Evolutionary conservation across 2,888 invertebrate genomes (phyloP).

Genomic region (Plagiodera versicolora): DNA sequence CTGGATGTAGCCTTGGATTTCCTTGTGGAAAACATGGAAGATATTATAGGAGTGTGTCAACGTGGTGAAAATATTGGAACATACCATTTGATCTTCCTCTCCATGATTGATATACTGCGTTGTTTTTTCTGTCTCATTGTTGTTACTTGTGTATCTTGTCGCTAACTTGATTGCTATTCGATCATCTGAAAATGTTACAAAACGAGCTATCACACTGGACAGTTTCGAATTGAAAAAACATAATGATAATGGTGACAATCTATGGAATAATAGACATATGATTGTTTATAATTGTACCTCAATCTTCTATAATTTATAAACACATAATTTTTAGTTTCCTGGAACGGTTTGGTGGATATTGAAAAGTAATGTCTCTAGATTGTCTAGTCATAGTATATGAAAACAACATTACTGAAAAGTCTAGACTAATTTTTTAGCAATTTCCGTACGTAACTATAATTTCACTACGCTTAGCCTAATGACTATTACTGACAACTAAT

Average conservation of each 20-base stretch:
- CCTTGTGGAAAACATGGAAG: slow-evolving; percentile 47
- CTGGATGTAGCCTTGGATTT: slow-evolving; percentile 68
- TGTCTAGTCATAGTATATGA: too few relatives aligned
- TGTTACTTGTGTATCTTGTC: slow-evolving; percentile 2
- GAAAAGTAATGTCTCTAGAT: too few relatives aligned
- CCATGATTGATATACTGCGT: slow-evolving; percentile 45
- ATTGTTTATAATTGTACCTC: not conserved
- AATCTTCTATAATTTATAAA: not conserved
- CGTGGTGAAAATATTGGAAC: not conserved
- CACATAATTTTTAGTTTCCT: not conserved
- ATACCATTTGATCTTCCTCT: slow-evolving; percentile 50
- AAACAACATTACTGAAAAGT: too few relatives aligned
- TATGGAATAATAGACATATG: not conserved
- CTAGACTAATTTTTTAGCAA: too few relatives aligned
- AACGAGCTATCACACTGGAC: not conserved
- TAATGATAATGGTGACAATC: too few relatives aligned
- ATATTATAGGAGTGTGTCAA: not conserved
- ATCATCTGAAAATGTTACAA: slow-evolving; percentile 26
- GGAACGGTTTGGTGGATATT: not conserved
- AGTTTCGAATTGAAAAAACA: too few relatives aligned
- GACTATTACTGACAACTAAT: too few relatives aligned
- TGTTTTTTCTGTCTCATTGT: slow-evolving; percentile 13
- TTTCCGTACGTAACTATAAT: too few relatives aligned
- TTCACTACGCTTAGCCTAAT: too few relatives aligned
- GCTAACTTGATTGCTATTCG: slow-evolving; percentile 19